Conservation (phyloP, 2,797 vertebrate species). For the Oreonectes daqikongensis region DNA sequence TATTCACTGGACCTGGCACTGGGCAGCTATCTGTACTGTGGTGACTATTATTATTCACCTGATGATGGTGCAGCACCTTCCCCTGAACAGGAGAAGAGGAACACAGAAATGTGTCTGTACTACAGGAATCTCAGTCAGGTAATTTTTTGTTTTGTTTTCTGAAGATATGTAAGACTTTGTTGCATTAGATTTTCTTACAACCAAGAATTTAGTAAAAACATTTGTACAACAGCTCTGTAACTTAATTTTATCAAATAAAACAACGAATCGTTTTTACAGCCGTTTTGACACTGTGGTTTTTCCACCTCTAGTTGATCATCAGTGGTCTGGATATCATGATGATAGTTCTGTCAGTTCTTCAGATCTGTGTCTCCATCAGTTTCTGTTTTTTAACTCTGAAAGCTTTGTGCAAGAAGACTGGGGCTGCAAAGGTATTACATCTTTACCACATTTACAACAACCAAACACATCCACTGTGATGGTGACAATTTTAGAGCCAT, state of each 20-base stretch:
- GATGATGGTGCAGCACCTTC: not conserved
- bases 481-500: not conserved
- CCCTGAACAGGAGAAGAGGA: rapidly evolving
- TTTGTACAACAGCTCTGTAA: not conserved
- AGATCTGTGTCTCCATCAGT: conserved; percentile 62
- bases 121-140: not conserved
- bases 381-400: conserved; percentile 56
- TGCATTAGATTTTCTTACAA: not conserved
- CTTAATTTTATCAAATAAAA: no score
- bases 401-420: conserved; percentile 44
- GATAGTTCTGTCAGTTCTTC: conserved; percentile 63
- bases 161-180: not conserved
- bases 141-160: not conserved
- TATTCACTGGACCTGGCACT: not conserved
- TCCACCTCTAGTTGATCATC: conserved; percentile 55
- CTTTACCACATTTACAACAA: not conserved
- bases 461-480: not conserved
- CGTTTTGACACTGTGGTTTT: conserved; percentile 13
- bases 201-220: not conserved
- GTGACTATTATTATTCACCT: rapidly evolving
- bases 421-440: conserved; percentile 45
- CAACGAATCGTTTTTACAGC: no score
- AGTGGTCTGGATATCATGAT: conserved; percentile 61
- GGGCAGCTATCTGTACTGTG: rapidly evolving
- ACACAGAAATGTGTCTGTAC: rapidly evolving